These are phyloP conservation scores for Apocrypta bakeri DNA, from an alignment of 1,140 invertebrate genomes.

Conservation along the genomic window DNA sequence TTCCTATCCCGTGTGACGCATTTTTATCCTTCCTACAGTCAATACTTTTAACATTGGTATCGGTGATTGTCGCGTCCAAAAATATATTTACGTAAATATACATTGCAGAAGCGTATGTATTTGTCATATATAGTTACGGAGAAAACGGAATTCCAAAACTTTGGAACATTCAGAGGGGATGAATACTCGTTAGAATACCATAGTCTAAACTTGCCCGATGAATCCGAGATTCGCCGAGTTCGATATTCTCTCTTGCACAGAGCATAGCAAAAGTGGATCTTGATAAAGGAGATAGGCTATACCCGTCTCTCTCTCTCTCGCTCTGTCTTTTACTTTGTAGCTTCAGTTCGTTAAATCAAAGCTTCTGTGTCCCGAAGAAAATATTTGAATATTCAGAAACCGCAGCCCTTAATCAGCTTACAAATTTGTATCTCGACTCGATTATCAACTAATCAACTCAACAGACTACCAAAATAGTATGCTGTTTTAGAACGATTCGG, in stretches of 20 bases:
- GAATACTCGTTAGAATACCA: conserved; percentile 35
- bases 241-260: conserved; percentile 27
- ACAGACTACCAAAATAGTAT: too few relatives aligned
- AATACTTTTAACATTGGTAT: too few relatives aligned
- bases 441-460: not conserved
- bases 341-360: not conserved
- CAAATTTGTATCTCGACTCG: not conserved
- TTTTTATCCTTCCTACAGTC: not conserved
- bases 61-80: too few relatives aligned
- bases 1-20: not conserved
- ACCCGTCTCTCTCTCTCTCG: too few relatives aligned
- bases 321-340: not conserved
- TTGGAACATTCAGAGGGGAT: conserved; percentile 29
- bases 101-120: conserved; percentile 22
- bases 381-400: not conserved
- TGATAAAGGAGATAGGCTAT: conserved; percentile 29
- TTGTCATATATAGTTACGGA: not conserved
- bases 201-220: conserved; percentile 32
- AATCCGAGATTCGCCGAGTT: conserved; percentile 40
- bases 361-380: not conserved
- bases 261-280: conserved; percentile 29
- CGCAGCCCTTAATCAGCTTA: not conserved
- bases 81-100: too few relatives aligned
- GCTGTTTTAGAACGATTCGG: too few relatives aligned
- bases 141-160: conserved; percentile 41